Evolutionary conservation across 2,113 vertebrate genomes (phyloP).

Genomic region (Propithecus coquereli): DNA sequence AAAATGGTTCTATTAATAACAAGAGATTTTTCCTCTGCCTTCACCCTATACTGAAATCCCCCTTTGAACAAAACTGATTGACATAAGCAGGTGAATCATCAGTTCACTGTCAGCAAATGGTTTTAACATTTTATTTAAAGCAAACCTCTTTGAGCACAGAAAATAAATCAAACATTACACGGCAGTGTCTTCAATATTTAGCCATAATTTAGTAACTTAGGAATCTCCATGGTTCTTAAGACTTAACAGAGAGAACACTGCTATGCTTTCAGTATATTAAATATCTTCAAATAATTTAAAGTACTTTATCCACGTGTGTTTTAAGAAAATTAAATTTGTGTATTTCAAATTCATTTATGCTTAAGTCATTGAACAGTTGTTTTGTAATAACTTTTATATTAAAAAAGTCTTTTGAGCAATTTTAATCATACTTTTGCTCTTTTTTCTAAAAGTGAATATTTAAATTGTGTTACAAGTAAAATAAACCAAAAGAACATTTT

Average conservation of each 20-base stretch:
- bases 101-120: background rate
- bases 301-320: background rate
- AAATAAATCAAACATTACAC: background rate
- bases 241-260: background rate
- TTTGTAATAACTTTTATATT: background rate
- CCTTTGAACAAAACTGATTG: background rate
- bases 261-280: conserved; percentile 30
- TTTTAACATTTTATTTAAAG: background rate
- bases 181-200: background rate
- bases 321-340: conserved; percentile 21
- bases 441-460: background rate
- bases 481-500: background rate
- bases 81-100: background rate
- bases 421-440: background rate
- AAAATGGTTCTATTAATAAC: background rate
- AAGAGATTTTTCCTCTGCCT: background rate
- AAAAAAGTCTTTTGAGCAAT: background rate
- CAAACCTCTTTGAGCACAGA: background rate
- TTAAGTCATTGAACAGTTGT: background rate
- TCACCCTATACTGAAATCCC: background rate
- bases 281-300: conserved; percentile 11
- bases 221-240: background rate
- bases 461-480: background rate
- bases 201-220: background rate
- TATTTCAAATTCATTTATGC: background rate